Base-by-base conservation (phyloP, 2,113 vertebrate species). In the Loxodonta africana region DNA sequence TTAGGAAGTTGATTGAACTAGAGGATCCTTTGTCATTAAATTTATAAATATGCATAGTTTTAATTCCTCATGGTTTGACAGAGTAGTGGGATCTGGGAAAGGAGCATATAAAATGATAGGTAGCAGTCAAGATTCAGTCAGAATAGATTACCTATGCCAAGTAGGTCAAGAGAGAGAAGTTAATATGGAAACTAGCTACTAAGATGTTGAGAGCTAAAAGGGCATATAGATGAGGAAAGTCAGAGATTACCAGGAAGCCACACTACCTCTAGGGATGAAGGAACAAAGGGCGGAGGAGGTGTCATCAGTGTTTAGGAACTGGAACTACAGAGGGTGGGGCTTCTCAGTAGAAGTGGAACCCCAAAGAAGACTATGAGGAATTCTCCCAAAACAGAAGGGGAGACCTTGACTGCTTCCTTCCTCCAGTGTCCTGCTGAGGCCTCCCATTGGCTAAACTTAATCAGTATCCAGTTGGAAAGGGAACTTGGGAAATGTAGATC, bases 1-100 rank as follows among this genome's bases (percentile, higher is more conserved):
- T 88, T 62, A 96, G 51, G 28, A 92, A 91, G 20, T 4, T 77
- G 62, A 26, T 60, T 86, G 63, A 92, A 69, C 14, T n/a, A 62
- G 93, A 71, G 69, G 46, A 37, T 51, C 21, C 67, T 89, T 88
- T 37, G 37, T 37, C 2, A 65, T 71, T 69, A 20, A 84, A 88
- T 12, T 30, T 37, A 60, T 10, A 81, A 5, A 57, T 12, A 23
- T 48, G 28, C 5, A 30, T 60, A 90, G 28, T 57, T 60, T 60
- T 25, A 85, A 48, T 53, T 90, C 26, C 17, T 90, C 17, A 48
- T 91, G 41, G 53, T 71, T 46, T 60, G 5, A 21, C 15, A 67
- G 23, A n/a, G 21, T 41, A 37, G 65, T 26, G 76, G 74, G 20
- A 69, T 17, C 73, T 77, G 20, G 89, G 62, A 89, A 83, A 77